Percentiles rank a stretch among this genome's conserved stretches.
Evolutionary conservation across 2,113 vertebrate species (phyloP).

Genomic region (Gallinago jamesoni): DNA sequence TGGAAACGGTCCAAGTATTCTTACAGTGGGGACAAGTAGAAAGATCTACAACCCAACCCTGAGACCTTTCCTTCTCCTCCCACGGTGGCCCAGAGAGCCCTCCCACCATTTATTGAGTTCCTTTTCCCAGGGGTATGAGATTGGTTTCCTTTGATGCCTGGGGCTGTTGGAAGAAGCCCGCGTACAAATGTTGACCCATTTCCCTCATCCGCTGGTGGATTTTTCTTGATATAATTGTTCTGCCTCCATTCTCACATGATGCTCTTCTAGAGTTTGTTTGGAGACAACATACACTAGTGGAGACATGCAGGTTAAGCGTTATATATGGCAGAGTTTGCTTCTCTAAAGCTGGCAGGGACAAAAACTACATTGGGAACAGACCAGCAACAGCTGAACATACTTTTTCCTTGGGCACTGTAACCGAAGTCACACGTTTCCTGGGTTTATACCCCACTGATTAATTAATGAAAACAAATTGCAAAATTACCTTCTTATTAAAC

Average conservation of each 20-base stretch:
- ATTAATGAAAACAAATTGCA: slow-evolving; percentile 33
- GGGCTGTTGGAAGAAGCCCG: background rate
- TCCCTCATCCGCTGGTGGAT: background rate
- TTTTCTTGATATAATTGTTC: background rate
- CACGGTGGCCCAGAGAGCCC: fast-evolving
- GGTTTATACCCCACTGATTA: background rate
- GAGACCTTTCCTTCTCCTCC: background rate
- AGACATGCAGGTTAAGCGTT: background rate
- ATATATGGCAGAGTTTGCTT: background rate
- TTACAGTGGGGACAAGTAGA: background rate
- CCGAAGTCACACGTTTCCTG: background rate
- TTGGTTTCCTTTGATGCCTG: background rate
- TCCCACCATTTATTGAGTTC: background rate
- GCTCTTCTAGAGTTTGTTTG: background rate
- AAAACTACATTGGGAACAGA: background rate
- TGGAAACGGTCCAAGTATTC: background rate
- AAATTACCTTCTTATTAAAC: slow-evolving; percentile 49
- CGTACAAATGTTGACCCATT: background rate
- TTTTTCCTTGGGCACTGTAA: background rate
- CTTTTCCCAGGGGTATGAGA: background rate
- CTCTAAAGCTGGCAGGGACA: background rate
- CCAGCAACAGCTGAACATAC: background rate
- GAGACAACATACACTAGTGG: background rate
- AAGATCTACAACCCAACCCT: background rate
- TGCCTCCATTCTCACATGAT: background rate